Evolutionary conservation across 2,113 vertebrate genomes (phyloP), one percentile per base, ranked within the genome.

Genomic region (Rallus limicola): DNA sequence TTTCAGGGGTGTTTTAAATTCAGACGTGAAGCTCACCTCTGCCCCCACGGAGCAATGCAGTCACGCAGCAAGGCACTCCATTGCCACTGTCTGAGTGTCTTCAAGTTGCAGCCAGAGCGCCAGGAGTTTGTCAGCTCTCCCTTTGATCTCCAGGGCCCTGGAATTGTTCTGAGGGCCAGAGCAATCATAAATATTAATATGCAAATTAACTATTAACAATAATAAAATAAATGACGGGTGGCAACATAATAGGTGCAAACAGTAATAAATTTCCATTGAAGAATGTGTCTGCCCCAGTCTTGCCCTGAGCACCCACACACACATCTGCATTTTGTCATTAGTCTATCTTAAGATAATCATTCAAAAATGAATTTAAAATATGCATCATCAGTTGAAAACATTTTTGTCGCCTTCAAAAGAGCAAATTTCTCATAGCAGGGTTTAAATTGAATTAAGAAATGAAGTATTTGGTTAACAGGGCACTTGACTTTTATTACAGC

Each of bases 41-140:
- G 59, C 64, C 67, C 10, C 2, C 3, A 0, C 7, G 34, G 53
- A 84, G 29, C 0, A 0, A 26, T 4, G 3, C 0, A 2, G 15
- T 46, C 70, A 5, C 16, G 0, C 72, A 62, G 50, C 53, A 23
- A 25, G 8, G 28, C 0, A 2, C 55, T 62, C 9, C 1, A 0
- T 17, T 31, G 65, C 58, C 1, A 5, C 62, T 7, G 68, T 28
- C 55, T 29, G 13, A 38, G 40, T 4, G 1, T 6, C 3, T 16
- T 56, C 17, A 1, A 19, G 11, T 6, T 58, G 50, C 60, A 46
- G 16, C 34, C 23, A 79, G 26, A 74, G 29, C 1, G 1, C 1
- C 20, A 84, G 38, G 62, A 46, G 33, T 29, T 60, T 59, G 20
- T n/a, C 65, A 40, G 48, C 6, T 0, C 7, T 77, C 1, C 0